These are phyloP conservation scores for Metacarcinus magister DNA, from an alignment of 2,888 invertebrate species.

Conservation along the genomic window DNA sequence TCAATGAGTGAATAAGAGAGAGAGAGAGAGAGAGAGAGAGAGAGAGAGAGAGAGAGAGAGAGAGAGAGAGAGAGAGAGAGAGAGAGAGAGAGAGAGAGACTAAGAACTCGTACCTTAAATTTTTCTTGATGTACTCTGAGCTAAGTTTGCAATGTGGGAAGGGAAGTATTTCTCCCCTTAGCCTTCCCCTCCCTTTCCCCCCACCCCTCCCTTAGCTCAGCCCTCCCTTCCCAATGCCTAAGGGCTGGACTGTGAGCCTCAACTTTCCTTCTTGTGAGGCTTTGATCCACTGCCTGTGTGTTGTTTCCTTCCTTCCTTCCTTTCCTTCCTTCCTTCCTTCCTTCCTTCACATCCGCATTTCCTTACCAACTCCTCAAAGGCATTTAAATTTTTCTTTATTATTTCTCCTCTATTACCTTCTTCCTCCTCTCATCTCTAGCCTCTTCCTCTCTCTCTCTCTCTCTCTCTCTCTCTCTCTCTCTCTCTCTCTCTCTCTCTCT, in stretches of 20 bases:
- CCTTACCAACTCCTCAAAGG: neutral
- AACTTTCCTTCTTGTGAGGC: constrained; percentile 3
- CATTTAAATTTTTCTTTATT: neutral
- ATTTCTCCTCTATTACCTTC: neutral
- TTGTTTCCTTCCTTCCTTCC: neutral
- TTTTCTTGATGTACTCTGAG: neutral
- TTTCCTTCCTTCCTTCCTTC: neutral
- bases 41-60: neutral
- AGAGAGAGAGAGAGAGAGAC: neutral
- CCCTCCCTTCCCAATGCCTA: neutral
- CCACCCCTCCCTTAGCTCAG: neutral
- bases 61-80: neutral
- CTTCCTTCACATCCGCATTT: neutral
- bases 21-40: neutral
- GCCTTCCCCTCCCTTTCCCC: neutral
- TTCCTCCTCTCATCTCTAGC: neutral
- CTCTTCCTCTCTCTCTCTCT: neutral
- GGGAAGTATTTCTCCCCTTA: neutral
- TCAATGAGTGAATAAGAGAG: neutral
- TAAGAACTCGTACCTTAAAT: neutral
- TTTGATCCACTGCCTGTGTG: neutral
- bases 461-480: neutral
- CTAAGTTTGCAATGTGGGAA: neutral
- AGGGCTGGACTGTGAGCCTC: neutral
- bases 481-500: neutral